Conservation (phyloP, 1,140 invertebrate genomes). For the Zophobas morio region DNA sequence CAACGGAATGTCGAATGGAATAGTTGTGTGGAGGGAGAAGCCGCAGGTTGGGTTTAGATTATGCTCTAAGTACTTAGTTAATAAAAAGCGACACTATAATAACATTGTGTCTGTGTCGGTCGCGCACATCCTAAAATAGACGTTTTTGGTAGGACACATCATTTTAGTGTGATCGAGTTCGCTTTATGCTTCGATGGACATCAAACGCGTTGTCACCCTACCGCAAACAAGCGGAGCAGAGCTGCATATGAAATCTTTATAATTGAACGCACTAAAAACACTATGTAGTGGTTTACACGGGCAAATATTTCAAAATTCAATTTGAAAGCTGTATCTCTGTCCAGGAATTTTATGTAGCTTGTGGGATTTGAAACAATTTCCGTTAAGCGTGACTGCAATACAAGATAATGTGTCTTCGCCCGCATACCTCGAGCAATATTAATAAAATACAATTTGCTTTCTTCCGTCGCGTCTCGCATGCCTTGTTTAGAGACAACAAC, state of each 20-base stretch:
- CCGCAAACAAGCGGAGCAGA: too few species aligned
- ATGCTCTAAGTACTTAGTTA: too few species aligned
- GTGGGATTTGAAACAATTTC: constrained; percentile 26
- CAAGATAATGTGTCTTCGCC: constrained; percentile 9
- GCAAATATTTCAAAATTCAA: constrained; percentile 37
- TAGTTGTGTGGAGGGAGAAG: too few species aligned
- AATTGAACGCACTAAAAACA: constrained; percentile 15
- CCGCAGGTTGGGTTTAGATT: too few species aligned
- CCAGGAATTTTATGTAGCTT: constrained; percentile 26
- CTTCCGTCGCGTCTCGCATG: not conserved
- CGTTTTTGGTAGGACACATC: too few species aligned
- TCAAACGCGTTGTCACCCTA: too few species aligned
- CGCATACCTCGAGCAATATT: not conserved
- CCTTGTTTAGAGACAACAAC: not conserved
- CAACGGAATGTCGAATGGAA: too few species aligned
- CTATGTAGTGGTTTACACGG: not conserved
- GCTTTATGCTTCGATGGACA: too few species aligned
- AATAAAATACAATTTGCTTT: not conserved
- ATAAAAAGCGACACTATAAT: too few species aligned
- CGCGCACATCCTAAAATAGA: too few species aligned
- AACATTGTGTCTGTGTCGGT: too few species aligned
- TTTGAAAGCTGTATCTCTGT: constrained; percentile 28
- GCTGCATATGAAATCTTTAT: not conserved
- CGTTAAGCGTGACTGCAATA: constrained; percentile 26
- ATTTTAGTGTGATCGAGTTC: too few species aligned